Percentiles rank a stretch among this genome's conserved stretches.
Evolutionary conservation across 92 coral and sea anemone species (phyloP).

Genomic region (Epizoanthus illoricatus): DNA sequence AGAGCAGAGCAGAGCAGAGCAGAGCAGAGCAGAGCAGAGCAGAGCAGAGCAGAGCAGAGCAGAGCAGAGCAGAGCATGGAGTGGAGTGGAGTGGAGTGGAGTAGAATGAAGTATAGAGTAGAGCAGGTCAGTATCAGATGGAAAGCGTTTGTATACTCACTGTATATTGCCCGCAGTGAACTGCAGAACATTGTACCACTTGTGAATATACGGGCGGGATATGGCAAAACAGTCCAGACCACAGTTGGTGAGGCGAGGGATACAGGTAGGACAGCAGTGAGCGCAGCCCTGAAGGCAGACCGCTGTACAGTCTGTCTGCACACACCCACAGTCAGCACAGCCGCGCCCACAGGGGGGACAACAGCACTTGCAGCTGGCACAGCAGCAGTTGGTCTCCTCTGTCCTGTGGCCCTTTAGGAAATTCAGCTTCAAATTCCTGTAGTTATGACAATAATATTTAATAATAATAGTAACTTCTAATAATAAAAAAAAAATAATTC

Average conservation of each 20-base stretch:
- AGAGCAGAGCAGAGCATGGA: no score
- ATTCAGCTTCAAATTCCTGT: conserved; percentile 12
- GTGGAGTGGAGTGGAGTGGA: no score
- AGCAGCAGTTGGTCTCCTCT: conserved; percentile 3
- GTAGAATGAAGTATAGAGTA: no score
- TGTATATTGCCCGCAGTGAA: conserved; percentile 48
- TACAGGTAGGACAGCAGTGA: conserved; percentile 36
- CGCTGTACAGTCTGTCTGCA: conserved; percentile 50
- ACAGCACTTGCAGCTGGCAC: conserved; percentile 41
- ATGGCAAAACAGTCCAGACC: conserved; percentile 26
- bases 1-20: no score
- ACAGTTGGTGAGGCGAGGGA: conserved; percentile 37
- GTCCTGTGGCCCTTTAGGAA: conserved; percentile 35
- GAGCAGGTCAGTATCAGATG: no score
- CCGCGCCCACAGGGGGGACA: conserved; percentile 44
- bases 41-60: no score
- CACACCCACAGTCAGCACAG: conserved; percentile 27
- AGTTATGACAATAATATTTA: neutral
- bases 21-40: no score
- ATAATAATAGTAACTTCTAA: neutral
- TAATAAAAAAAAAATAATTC: neutral
- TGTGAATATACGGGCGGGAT: conserved; percentile 34
- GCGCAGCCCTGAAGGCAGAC: conserved; percentile 49
- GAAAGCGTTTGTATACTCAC: conserved; percentile 1
- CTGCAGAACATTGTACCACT: conserved; percentile 56